Percentiles rank a stretch among this genome's conserved stretches.
phyloP scores from a whole-genome alignment of 2,888 invertebrate species.

The Liodrosophila aerea region DNA sequence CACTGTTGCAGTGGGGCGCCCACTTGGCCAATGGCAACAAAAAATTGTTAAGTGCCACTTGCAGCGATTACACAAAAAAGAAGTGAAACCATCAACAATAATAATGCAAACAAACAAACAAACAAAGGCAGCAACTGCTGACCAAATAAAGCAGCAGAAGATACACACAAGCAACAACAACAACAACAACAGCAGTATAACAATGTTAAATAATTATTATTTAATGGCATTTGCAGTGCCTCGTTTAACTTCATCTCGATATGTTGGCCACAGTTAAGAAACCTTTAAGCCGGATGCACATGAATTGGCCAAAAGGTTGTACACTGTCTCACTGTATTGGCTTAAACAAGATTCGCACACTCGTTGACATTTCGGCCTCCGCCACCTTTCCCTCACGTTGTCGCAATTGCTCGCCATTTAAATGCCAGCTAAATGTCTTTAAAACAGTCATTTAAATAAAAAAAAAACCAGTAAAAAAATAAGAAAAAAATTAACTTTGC shows the following conservation, averaged over 20 bases:
- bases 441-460: conserved; percentile 47
- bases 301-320: conserved; percentile 39
- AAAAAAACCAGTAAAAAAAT: conserved; percentile 24
- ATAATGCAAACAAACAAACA: no score
- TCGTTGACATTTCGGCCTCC: conserved; percentile 42
- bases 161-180: conserved; percentile 9
- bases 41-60: conserved; percentile 62
- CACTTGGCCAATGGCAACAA: conserved; percentile 31
- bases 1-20: conserved; percentile 24
- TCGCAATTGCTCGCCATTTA: conserved; percentile 46
- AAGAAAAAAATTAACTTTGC: conserved; percentile 43
- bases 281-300: conserved; percentile 28
- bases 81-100: conserved; percentile 54
- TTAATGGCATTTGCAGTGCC: conserved; percentile 64
- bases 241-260: conserved; percentile 32
- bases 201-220: conserved; percentile 69
- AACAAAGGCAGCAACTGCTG: conserved; percentile 21
- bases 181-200: conserved; percentile 1
- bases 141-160: conserved; percentile 36
- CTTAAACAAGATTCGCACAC: conserved; percentile 29
- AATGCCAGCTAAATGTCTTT: conserved; percentile 50
- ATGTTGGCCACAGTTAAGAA: conserved; percentile 18
- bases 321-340: no score
- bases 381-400: conserved; percentile 53
- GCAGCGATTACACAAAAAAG: conserved; percentile 67